Evolutionary conservation across 1,140 invertebrate genomes (phyloP), one percentile per base, ranked within the genome.

Genomic region (Ruditapes philippinarum): DNA sequence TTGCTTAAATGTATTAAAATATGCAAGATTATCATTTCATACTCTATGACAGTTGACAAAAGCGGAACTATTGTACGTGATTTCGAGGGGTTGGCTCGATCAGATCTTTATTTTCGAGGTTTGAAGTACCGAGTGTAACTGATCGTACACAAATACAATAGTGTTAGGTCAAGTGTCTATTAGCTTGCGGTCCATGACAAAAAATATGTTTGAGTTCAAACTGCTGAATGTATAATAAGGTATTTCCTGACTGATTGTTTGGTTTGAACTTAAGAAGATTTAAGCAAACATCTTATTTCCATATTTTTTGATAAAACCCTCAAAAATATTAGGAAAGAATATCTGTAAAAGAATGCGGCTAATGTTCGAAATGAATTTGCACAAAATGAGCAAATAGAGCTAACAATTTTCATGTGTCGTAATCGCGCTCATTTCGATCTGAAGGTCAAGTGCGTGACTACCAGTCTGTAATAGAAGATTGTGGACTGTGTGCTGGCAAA

Each of bases 1-100:
- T 78, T 36, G 42, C 45, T 51, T 25, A 73, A 78, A 36, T 22
- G 74, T 36, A 51, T 78, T 45, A 78, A 78, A 78, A 78, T 31
- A 78, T 57, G 49, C 74, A 78, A n/a, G 74, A 78, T 78, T 78
- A 78, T 78, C 45, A 51, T 49, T 78, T 78, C 74, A 78, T 74
- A 74, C 42, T 45, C 25, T 0, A 28, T 74, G 40, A 49, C 70
- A 17, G 70, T 31, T 25, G 25, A 74, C 70, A 25, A 74, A 31
- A 70, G 65, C 33, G 11, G 65, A 38, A 9, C 65, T 28, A 70
- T 70, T 70, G 65, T 70, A 70, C 65, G 28, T 4, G 65, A 28
- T 38, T 70, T 70, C 65, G 33, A 70, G 65, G 38, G 65, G 65
- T 70, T 70, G 65, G 31, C 28, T 22, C 36, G 65, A 70, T 70